These are phyloP conservation scores for Torymus aiolomorphi DNA, from an alignment of 2,888 invertebrate genomes.

Conservation along the genomic window DNA sequence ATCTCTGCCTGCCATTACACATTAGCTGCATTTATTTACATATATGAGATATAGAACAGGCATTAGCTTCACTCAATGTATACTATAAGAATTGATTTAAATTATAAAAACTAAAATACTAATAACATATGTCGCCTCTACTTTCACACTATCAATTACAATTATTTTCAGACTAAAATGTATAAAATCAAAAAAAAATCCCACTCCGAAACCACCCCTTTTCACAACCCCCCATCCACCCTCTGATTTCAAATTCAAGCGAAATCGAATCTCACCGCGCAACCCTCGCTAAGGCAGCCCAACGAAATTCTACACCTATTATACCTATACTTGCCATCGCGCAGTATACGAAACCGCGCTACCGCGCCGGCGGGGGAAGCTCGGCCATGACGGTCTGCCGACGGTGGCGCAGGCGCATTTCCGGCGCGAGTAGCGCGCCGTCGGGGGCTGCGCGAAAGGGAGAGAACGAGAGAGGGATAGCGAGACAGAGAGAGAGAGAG, in stretches of 20 bases:
- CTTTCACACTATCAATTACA: no score
- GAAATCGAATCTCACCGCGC: not conserved
- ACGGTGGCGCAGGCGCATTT: conserved; percentile 53
- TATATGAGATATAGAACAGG: no score
- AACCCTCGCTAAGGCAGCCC: not conserved
- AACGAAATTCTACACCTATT: not conserved
- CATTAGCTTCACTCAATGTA: no score
- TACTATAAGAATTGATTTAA: no score
- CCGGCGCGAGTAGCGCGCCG: not conserved
- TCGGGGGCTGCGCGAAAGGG: not conserved
- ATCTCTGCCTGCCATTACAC: no score
- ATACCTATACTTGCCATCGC: no score
- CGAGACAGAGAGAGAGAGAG: conserved; percentile 19
- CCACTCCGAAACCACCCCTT: not conserved
- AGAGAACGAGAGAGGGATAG: not conserved
- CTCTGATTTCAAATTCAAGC: not conserved
- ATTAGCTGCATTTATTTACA: no score
- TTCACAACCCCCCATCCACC: not conserved
- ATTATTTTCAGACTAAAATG: no score
- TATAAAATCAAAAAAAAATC: not conserved
- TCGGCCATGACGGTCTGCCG: conserved; percentile 26
- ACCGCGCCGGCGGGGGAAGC: not conserved
- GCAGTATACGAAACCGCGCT: no score
- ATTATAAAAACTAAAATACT: no score
- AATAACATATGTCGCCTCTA: no score